Conservation (phyloP, 2,797 vertebrate genomes). For the Parambassis ranga region DNA sequence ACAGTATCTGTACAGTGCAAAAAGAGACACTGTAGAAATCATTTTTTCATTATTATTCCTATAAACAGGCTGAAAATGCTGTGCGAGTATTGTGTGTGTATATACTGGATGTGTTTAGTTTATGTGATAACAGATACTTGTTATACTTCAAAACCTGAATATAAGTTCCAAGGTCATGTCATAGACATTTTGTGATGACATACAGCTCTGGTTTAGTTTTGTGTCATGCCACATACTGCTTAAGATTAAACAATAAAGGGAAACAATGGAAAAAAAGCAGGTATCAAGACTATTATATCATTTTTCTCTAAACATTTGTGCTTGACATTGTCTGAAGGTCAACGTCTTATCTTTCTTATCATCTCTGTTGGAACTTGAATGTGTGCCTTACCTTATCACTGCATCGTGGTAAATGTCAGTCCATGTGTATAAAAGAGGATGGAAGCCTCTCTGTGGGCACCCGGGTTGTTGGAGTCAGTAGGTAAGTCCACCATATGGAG, state of each 20-base stretch:
- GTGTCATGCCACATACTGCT: too few relatives aligned
- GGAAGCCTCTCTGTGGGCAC: not conserved
- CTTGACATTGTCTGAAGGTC: conserved; percentile 42
- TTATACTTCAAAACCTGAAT: too few relatives aligned
- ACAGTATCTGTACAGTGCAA: too few relatives aligned
- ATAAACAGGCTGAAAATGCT: too few relatives aligned
- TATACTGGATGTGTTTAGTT: not conserved
- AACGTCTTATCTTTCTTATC: conserved; percentile 32
- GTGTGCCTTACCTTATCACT: conserved; percentile 19
- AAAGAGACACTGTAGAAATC: too few relatives aligned
- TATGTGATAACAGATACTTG: too few relatives aligned
- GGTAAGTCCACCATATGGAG: conserved; percentile 1
- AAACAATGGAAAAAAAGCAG: too few relatives aligned
- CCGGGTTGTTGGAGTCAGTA: not conserved
- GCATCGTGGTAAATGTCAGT: not conserved
- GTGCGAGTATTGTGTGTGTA: not conserved
- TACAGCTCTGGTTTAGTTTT: not conserved
- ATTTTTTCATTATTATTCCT: not conserved
- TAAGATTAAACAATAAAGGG: too few relatives aligned
- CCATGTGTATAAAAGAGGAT: conserved; percentile 38
- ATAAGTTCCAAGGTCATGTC: too few relatives aligned
- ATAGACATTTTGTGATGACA: too few relatives aligned
- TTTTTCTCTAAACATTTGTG: not conserved
- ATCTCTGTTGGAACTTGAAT: not conserved
- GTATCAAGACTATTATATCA: too few relatives aligned